A percentile compares a stretch with the other conserved stretches of the same genome.
phyloP scores from a whole-genome alignment of 2,113 vertebrate species.

The Psephotus haematonotus region DNA sequence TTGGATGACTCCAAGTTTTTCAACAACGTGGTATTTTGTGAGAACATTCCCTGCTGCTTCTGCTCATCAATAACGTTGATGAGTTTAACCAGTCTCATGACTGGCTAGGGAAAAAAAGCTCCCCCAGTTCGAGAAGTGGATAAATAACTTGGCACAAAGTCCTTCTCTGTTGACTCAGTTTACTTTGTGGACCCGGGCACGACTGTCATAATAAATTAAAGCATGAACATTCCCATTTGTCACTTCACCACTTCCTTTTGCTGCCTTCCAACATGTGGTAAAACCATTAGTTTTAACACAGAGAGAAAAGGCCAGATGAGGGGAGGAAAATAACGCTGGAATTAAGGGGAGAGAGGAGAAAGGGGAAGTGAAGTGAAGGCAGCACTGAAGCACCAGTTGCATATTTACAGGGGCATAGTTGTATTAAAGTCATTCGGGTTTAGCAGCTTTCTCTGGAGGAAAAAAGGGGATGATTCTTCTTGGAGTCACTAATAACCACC shows the following conservation, averaged over 20 bases:
- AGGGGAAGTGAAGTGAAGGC: neutral
- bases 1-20: conserved; percentile 2
- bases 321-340: neutral
- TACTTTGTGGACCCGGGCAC: conserved; percentile 44
- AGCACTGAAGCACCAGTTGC: neutral
- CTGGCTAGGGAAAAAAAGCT: conserved; percentile 22
- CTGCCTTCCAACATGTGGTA: conserved; percentile 42
- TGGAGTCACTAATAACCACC: neutral
- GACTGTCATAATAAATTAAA: conserved; percentile 65
- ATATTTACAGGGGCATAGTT: accelerated
- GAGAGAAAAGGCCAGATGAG: neutral
- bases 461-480: neutral
- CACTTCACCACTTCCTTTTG: conserved; percentile 65
- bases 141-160: conserved; percentile 66
- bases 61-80: conserved; percentile 57
- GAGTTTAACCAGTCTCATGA: conserved; percentile 43
- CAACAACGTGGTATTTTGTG: conserved; percentile 27
- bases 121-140: conserved; percentile 36
- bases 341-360: neutral
- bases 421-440: neutral
- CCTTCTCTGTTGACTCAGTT: conserved; percentile 65
- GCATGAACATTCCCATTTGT: conserved; percentile 61
- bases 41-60: conserved; percentile 50
- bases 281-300: conserved; percentile 14
- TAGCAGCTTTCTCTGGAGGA: neutral